Conservation (phyloP, 92 coral and sea anemone genomes). For the Actinostola sp. region DNA sequence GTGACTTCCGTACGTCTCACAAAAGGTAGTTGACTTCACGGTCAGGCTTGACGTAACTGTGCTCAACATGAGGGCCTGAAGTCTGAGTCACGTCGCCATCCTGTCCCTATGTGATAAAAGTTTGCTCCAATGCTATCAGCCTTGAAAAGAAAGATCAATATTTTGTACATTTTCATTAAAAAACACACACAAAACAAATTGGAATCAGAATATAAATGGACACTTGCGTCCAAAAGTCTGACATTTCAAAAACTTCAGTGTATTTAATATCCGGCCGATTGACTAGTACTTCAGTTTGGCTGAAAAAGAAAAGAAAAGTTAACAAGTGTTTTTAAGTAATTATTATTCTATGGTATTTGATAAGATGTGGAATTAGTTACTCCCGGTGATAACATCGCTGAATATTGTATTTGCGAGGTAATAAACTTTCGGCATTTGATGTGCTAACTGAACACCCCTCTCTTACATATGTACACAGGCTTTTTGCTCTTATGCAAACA, state of each 20-base stretch:
- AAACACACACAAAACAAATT: background rate
- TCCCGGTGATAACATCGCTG: background rate
- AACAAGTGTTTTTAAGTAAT: constrained; percentile 7
- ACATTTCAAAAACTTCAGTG: constrained; percentile 2
- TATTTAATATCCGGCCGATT: constrained; percentile 9
- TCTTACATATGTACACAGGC: background rate
- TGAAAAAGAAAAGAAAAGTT: background rate
- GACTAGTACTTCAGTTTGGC: background rate
- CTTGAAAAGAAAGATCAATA: background rate
- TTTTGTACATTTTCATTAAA: background rate
- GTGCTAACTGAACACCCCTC: too few relatives aligned
- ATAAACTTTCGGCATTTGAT: constrained; percentile 2
- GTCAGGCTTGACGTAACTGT: too few relatives aligned
- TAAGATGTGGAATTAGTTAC: background rate
- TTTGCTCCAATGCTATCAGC: too few relatives aligned
- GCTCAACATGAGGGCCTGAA: too few relatives aligned
- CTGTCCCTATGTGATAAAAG: too few relatives aligned
- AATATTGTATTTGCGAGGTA: background rate
- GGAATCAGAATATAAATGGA: background rate
- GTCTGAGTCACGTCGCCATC: too few relatives aligned
- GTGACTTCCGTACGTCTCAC: too few relatives aligned
- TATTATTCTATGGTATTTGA: background rate
- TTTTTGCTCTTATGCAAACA: background rate
- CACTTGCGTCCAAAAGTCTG: background rate
- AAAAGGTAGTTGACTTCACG: too few relatives aligned